Evolutionary conservation across 2,797 vertebrate genomes (phyloP).

Genomic region (Dipus sagitta): DNA sequence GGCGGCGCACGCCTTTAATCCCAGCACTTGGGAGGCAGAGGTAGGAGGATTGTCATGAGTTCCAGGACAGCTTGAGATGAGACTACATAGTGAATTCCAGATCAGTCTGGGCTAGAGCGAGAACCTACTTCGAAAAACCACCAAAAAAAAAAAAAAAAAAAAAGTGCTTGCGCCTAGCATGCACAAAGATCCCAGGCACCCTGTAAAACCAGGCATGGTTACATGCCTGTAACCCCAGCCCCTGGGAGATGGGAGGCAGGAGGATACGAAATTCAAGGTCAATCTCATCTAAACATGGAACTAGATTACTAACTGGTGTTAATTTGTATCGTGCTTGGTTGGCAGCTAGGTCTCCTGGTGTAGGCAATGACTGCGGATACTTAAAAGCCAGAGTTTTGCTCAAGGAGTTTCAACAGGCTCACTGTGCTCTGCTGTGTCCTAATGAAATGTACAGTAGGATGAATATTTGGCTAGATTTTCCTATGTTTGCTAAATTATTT

Average conservation of each 20-base stretch:
- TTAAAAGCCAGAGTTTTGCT: slow-evolving; percentile 19
- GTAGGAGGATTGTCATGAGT: too few relatives aligned
- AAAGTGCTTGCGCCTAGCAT: too few relatives aligned
- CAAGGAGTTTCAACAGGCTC: background rate
- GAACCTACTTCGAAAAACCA: too few relatives aligned
- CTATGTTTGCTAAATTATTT: slow-evolving; percentile 20
- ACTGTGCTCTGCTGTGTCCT: background rate
- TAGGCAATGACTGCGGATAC: background rate
- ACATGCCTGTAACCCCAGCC: background rate
- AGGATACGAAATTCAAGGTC: background rate
- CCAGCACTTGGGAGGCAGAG: too few relatives aligned
- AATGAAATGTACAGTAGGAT: background rate
- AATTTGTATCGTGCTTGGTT: background rate
- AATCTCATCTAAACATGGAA: background rate
- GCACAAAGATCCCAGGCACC: too few relatives aligned
- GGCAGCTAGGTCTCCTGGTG: background rate
- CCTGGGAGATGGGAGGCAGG: background rate
- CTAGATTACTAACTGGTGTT: background rate
- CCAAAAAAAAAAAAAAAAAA: too few relatives aligned
- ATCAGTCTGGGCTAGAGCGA: too few relatives aligned
- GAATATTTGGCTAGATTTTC: slow-evolving; percentile 25
- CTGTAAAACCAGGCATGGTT: background rate
- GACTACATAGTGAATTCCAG: too few relatives aligned
- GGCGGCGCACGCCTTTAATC: too few relatives aligned
- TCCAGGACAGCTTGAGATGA: too few relatives aligned